phyloP scores from a whole-genome alignment of 2,888 invertebrate species.

The Rotaria magnacalcarata region DNA sequence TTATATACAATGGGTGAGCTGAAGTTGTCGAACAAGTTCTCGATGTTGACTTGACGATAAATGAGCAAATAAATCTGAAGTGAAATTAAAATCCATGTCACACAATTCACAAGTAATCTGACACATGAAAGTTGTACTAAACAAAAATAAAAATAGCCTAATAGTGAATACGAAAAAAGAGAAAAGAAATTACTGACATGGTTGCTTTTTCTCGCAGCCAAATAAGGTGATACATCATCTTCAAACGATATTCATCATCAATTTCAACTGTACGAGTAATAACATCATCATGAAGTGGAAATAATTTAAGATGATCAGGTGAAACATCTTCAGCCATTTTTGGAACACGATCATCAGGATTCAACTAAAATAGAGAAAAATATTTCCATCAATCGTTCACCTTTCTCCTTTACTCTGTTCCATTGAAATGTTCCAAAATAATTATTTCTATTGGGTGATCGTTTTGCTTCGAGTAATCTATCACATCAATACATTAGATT shows the following conservation, averaged over 20 bases:
- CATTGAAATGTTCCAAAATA: slow-evolving; percentile 23
- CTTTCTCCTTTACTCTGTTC: not conserved
- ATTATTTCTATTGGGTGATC: not conserved
- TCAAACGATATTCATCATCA: not conserved
- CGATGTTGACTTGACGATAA: slow-evolving; percentile 7
- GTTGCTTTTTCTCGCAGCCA: slow-evolving; percentile 28
- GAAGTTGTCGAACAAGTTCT: not conserved
- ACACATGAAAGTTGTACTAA: slow-evolving; percentile 8
- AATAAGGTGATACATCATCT: slow-evolving; percentile 4
- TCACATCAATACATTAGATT: no score
- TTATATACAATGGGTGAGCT: not conserved
- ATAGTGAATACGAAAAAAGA: not conserved
- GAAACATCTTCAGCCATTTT: slow-evolving; percentile 23
- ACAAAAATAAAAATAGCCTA: not conserved
- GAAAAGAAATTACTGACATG: not conserved
- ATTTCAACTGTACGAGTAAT: not conserved
- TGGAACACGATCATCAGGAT: slow-evolving; percentile 30
- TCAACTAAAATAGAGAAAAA: not conserved
- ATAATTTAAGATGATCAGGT: slow-evolving; percentile 10
- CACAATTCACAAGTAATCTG: slow-evolving; percentile 27
- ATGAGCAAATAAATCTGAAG: slow-evolving; percentile 29
- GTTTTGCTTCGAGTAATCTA: slow-evolving; percentile 15
- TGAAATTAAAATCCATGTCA: slow-evolving; percentile 7
- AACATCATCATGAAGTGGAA: slow-evolving; percentile 29
- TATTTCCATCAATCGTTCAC: no score